phyloP scores from a whole-genome alignment of 2,888 invertebrate genomes.

The Encarsia formosa region DNA sequence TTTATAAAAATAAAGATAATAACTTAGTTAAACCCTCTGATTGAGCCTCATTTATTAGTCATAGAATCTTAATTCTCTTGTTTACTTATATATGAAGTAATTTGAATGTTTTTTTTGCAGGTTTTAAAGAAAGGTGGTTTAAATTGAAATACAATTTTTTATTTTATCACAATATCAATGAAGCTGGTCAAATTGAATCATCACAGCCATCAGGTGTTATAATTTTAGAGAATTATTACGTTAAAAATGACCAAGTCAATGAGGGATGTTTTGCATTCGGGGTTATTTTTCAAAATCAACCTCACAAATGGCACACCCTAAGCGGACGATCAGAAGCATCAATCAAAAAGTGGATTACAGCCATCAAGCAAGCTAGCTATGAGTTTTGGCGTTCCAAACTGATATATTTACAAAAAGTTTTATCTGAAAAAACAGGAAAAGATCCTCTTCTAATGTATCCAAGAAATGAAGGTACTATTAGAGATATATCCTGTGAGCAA shows the following conservation, averaged over 20 bases:
- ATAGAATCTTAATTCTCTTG: too few species aligned
- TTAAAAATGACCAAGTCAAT: slow-evolving; percentile 62
- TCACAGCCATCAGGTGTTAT: slow-evolving; percentile 68
- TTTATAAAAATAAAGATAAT: too few species aligned
- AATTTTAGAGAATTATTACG: slow-evolving; percentile 69
- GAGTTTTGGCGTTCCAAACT: slow-evolving; percentile 65
- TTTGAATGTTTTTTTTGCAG: slow-evolving; percentile 51
- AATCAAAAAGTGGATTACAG: slow-evolving; percentile 68
- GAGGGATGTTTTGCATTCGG: slow-evolving; percentile 72
- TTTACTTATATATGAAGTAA: too few species aligned
- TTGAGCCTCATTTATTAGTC: too few species aligned
- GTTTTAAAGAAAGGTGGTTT: slow-evolving; percentile 75
- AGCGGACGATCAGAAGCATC: slow-evolving; percentile 68
- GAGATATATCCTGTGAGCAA: slow-evolving; percentile 45
- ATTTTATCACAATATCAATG: slow-evolving; percentile 72
- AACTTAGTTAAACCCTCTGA: too few species aligned
- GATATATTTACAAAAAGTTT: slow-evolving; percentile 63
- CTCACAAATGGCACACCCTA: slow-evolving; percentile 66
- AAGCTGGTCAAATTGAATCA: slow-evolving; percentile 61
- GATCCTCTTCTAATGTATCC: slow-evolving; percentile 62
- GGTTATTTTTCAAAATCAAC: slow-evolving; percentile 64
- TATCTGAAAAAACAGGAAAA: slow-evolving; percentile 66
- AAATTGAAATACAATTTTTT: slow-evolving; percentile 70
- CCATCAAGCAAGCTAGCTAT: slow-evolving; percentile 66
- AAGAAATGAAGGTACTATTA: slow-evolving; percentile 56